Percentiles rank a stretch among this genome's conserved stretches.
phyloP scores from a whole-genome alignment of 2,888 invertebrate genomes.

The Brachyptera risi region DNA sequence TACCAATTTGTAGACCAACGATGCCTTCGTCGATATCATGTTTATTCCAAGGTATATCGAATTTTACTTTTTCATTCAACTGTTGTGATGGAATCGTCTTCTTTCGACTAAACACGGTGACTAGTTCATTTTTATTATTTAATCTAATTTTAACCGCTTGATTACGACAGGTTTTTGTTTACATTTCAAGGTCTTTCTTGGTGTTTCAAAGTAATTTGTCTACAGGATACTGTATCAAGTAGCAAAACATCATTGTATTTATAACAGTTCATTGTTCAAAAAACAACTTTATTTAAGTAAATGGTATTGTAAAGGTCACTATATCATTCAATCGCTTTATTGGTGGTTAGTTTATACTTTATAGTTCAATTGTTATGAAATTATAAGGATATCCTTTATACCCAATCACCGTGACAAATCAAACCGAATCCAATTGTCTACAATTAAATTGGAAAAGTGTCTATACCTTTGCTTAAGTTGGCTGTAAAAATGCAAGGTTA shows the following conservation, averaged over 20 bases:
- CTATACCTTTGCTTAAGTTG: not conserved
- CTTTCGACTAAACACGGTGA: too few relatives aligned
- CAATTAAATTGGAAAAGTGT: conserved; percentile 21
- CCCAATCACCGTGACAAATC: conserved; percentile 12
- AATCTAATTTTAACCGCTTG: not conserved
- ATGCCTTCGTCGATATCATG: too few relatives aligned
- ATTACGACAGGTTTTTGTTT: not conserved
- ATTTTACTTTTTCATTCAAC: too few relatives aligned
- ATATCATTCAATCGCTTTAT: not conserved
- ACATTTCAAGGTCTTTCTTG: conserved; percentile 2
- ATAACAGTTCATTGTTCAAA: not conserved
- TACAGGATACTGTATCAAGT: not conserved
- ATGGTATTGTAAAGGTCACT: conserved; percentile 4
- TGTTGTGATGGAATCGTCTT: too few relatives aligned
- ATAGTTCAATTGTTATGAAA: conserved; percentile 2
- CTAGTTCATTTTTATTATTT: too few relatives aligned
- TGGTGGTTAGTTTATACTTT: not conserved
- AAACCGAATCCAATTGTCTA: conserved; percentile 16
- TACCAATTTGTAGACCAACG: too few relatives aligned
- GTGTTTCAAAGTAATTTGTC: not conserved
- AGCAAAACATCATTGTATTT: conserved; percentile 4
- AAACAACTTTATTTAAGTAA: not conserved
- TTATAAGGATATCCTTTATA: conserved; percentile 14
- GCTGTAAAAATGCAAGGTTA: conserved; percentile 1
- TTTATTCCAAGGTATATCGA: too few relatives aligned